Evolutionary conservation across 2,797 vertebrate genomes (phyloP).

Genomic region (Anas acuta): DNA sequence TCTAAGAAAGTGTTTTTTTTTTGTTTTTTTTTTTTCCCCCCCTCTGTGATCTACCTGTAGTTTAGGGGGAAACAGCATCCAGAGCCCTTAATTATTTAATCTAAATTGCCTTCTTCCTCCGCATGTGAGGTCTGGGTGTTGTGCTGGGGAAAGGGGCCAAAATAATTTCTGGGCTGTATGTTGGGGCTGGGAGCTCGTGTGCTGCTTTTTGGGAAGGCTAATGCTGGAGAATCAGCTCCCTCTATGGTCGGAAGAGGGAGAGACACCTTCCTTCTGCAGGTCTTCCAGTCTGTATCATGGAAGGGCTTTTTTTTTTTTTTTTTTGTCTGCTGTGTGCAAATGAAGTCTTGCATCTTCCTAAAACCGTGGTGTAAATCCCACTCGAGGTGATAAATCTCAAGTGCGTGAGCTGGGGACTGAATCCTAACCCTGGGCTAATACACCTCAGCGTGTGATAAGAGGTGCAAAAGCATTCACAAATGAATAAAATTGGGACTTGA

Average conservation of each 20-base stretch:
- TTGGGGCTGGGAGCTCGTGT: not conserved
- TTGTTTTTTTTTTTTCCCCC: not conserved
- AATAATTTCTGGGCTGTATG: not conserved
- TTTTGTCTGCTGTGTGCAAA: not conserved
- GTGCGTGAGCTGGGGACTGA: not conserved
- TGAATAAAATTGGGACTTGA: not conserved
- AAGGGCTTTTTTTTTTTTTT: too few relatives aligned
- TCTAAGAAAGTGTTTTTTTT: not conserved
- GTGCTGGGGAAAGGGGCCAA: not conserved
- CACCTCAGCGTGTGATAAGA: too few relatives aligned
- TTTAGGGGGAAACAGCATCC: not conserved
- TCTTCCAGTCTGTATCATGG: too few relatives aligned
- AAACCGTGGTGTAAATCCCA: not conserved
- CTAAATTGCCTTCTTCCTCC: not conserved
- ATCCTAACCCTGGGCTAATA: rapidly evolving
- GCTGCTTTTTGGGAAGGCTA: not conserved
- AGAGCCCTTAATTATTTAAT: not conserved
- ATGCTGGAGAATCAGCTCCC: conserved; percentile 3
- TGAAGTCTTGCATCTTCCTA: not conserved
- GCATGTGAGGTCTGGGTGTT: not conserved
- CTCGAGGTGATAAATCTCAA: not conserved
- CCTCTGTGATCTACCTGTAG: not conserved
- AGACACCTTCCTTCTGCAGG: not conserved
- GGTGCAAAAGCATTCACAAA: not conserved
- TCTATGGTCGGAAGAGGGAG: not conserved